Percentiles rank a stretch among this genome's conserved stretches.
phyloP scores from a whole-genome alignment of 1,140 invertebrate genomes.

The Sycophaga agraensis region DNA sequence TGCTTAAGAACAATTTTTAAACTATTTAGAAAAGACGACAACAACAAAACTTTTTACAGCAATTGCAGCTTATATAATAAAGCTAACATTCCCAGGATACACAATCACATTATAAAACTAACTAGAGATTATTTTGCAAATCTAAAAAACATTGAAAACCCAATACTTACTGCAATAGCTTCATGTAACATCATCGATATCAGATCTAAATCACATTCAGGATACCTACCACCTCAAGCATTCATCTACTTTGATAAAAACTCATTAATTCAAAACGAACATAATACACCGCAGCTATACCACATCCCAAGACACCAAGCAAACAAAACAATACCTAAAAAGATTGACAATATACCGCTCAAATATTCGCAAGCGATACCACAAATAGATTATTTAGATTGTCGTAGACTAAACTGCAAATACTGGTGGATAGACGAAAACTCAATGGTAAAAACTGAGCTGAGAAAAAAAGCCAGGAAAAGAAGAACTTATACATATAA shows the following conservation, averaged over 20 bases:
- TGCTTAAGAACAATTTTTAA: neutral
- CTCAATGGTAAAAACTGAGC: no score
- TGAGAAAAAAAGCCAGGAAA: no score
- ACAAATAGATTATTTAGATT: no score
- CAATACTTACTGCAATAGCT: neutral
- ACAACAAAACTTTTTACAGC: neutral
- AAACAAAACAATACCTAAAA: slow-evolving; percentile 1
- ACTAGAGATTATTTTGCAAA: neutral
- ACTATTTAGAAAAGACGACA: neutral
- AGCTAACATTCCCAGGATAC: slow-evolving; percentile 12
- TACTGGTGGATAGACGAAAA: no score
- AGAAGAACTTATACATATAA: no score
- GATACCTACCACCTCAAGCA: neutral
- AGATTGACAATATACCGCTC: no score
- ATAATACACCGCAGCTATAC: neutral
- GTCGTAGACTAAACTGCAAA: no score
- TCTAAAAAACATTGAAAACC: neutral
- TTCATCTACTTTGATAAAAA: neutral
- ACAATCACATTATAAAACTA: slow-evolving; percentile 15
- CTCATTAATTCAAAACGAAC: neutral
- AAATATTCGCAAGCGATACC: no score
- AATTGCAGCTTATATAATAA: neutral
- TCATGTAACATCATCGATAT: no score
- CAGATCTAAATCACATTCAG: neutral
- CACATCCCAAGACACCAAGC: neutral